These are phyloP conservation scores for Papilio polytes DNA, from an alignment of 1,140 invertebrate species.

Conservation along the genomic window DNA sequence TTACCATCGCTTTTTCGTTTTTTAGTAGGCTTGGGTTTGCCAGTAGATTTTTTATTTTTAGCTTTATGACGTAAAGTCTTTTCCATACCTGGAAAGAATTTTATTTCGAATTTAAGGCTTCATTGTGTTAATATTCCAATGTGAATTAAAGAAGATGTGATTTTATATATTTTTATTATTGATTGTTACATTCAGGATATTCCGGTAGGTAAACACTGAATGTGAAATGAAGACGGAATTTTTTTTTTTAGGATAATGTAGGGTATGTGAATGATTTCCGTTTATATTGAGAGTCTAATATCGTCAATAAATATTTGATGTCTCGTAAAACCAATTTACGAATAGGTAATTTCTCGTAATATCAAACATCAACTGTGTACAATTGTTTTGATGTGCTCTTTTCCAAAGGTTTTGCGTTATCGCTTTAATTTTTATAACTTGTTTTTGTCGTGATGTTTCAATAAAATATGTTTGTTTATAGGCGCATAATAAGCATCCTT, in stretches of 20 bases:
- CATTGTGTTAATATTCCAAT: neutral
- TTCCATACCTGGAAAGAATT: slow-evolving; percentile 62
- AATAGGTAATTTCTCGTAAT: neutral
- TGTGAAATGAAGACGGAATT: neutral
- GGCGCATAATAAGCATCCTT: neutral
- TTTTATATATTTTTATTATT: too few species aligned
- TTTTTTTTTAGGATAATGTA: too few species aligned
- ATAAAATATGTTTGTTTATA: neutral
- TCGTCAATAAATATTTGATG: neutral
- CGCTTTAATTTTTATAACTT: neutral
- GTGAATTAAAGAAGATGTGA: neutral
- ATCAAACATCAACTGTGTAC: neutral
- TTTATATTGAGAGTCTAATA: neutral
- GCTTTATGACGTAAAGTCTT: slow-evolving; percentile 59
- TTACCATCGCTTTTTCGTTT: slow-evolving; percentile 70
- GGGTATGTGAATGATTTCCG: neutral
- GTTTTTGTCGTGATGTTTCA: neutral
- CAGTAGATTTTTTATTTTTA: slow-evolving; percentile 64
- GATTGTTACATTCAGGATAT: too few species aligned
- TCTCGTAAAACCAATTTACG: too few species aligned
- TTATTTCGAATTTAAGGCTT: neutral
- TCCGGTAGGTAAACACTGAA: neutral
- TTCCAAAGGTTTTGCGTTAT: neutral
- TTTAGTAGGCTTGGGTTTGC: slow-evolving; percentile 68
- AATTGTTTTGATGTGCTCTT: slow-evolving; percentile 1